phyloP scores from a whole-genome alignment of 1,140 invertebrate species.

The Geopemphigus sp. region DNA sequence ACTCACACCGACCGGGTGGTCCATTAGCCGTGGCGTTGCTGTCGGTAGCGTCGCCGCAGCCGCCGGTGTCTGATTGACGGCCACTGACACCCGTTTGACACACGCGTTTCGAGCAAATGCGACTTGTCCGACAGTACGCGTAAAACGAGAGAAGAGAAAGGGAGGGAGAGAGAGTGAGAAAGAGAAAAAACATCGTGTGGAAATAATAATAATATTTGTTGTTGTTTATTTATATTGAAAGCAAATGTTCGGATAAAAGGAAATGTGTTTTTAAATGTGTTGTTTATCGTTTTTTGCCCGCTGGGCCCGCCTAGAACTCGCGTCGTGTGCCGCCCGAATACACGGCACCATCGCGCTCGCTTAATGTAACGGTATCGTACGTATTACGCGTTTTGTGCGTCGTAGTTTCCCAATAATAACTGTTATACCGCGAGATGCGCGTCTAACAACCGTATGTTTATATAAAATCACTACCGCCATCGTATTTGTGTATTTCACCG shows the following conservation, averaged over 20 bases:
- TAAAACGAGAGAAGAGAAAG: too few relatives aligned
- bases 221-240: slow-evolving; percentile 37
- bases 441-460: background rate
- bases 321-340: background rate
- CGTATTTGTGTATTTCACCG: background rate
- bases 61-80: slow-evolving; percentile 21
- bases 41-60: background rate
- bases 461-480: background rate
- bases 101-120: slow-evolving; percentile 35
- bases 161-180: background rate
- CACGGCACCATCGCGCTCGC: background rate
- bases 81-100: slow-evolving; percentile 37
- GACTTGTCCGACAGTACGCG: background rate
- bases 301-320: background rate
- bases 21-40: background rate
- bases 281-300: background rate
- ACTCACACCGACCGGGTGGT: slow-evolving; percentile 35
- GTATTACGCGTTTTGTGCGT: background rate
- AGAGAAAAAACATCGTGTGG: slow-evolving; percentile 3
- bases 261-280: slow-evolving; percentile 47
- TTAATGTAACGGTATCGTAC: slow-evolving; percentile 3
- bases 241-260: slow-evolving; percentile 33
- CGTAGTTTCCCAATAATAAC: background rate
- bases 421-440: background rate
- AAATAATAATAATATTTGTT: slow-evolving; percentile 39